These are phyloP conservation scores for Disparrhopalites patrizii DNA, from an alignment of 2,888 invertebrate genomes.

Conservation along the genomic window DNA sequence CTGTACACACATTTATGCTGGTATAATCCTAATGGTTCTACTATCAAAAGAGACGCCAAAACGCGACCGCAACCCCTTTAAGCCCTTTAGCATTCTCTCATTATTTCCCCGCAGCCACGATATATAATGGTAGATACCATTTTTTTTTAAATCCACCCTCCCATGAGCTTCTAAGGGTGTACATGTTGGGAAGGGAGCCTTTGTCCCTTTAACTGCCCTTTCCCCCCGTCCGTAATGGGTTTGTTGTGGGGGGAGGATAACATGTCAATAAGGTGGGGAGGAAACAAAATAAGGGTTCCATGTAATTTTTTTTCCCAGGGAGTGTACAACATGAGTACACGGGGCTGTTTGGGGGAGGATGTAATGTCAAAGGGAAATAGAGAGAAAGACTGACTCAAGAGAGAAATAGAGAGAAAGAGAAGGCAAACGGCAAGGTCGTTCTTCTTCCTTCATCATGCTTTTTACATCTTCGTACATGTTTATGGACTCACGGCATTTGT, in stretches of 20 bases:
- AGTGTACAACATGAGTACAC: too few species aligned
- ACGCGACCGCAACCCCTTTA: constrained; percentile 4
- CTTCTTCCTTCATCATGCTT: not conserved
- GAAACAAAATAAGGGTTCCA: too few species aligned
- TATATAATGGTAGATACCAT: too few species aligned
- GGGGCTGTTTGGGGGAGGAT: not conserved
- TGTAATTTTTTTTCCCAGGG: too few species aligned
- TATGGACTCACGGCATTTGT: too few species aligned
- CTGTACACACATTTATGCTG: too few species aligned
- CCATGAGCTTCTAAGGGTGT: too few species aligned
- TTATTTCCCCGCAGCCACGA: not conserved
- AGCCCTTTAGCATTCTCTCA: constrained; percentile 17
- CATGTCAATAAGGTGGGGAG: constrained; percentile 7
- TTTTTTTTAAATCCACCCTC: too few species aligned
- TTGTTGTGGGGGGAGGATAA: not conserved
- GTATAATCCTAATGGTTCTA: too few species aligned
- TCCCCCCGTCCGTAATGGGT: not conserved
- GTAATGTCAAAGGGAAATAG: not conserved
- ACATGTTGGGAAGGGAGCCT: too few species aligned
- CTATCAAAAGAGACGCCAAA: too few species aligned
- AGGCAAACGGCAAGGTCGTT: constrained; percentile 27
- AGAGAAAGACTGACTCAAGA: not conserved
- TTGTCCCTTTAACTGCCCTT: constrained; percentile 12
- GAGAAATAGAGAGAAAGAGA: not conserved
- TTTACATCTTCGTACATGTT: not conserved